Percentiles rank a stretch among this genome's conserved stretches.
These are phyloP conservation scores for Monopis laevigella DNA, from an alignment of 2,888 invertebrate genomes.

Conservation along the genomic window DNA sequence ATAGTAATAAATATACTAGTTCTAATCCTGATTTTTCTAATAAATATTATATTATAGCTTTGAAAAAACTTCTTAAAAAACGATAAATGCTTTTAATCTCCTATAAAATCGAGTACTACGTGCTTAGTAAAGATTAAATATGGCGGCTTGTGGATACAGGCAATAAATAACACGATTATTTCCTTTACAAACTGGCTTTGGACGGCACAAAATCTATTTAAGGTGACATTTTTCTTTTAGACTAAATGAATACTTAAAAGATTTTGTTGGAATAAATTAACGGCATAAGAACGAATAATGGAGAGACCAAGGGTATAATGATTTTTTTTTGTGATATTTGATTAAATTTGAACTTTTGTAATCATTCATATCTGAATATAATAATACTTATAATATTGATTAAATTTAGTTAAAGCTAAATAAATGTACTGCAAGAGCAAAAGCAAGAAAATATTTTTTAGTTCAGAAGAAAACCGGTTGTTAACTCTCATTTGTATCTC, in stretches of 20 bases:
- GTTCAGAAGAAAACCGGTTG: slow-evolving; percentile 1
- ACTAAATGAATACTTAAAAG: slow-evolving; percentile 4
- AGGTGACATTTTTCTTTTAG: slow-evolving; percentile 30
- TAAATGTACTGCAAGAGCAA: too few relatives aligned
- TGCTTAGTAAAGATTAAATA: slow-evolving; percentile 57
- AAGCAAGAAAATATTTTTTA: too few relatives aligned
- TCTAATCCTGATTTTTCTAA: slow-evolving; percentile 28
- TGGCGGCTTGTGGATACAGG: slow-evolving; percentile 34
- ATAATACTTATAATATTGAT: too few relatives aligned
- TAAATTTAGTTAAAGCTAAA: too few relatives aligned
- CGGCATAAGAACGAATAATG: slow-evolving; percentile 4
- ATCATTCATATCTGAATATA: too few relatives aligned
- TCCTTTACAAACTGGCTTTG: slow-evolving; percentile 48
- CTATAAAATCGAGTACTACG: slow-evolving; percentile 52
- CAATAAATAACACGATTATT: slow-evolving; percentile 65
- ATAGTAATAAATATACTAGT: too few relatives aligned
- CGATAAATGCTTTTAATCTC: slow-evolving; percentile 54
- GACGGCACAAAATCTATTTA: slow-evolving; percentile 26
- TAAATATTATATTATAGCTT: slow-evolving; percentile 40
- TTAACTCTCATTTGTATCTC: slow-evolving; percentile 9
- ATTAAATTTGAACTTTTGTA: too few relatives aligned
- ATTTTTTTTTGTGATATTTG: too few relatives aligned
- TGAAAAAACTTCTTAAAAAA: slow-evolving; percentile 41
- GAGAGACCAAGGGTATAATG: too few relatives aligned
- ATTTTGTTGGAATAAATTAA: slow-evolving; percentile 9